Evolutionary conservation across 1,140 invertebrate species (phyloP).

Genomic region (Aphelinus certus): DNA sequence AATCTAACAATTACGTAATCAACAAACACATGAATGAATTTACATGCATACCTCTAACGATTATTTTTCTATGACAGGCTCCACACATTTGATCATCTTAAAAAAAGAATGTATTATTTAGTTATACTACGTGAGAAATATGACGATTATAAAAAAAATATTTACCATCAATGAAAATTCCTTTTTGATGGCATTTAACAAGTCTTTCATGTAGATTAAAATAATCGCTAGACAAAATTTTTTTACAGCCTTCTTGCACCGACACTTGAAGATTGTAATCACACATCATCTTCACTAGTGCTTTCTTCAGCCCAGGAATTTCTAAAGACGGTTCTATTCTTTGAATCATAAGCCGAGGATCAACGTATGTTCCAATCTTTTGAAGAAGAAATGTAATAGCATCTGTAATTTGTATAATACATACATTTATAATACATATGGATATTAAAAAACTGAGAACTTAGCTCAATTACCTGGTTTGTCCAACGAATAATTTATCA

Average conservation of each 20-base stretch:
- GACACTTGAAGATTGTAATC: conserved; percentile 95
- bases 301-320: conserved; percentile 90
- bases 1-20: neutral
- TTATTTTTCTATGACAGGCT: conserved; percentile 78
- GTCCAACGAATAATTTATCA: conserved; percentile 89
- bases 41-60: conserved; percentile 70
- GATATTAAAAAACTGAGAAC: neutral
- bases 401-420: conserved; percentile 62
- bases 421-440: neutral
- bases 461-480: conserved; percentile 75
- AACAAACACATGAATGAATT: neutral
- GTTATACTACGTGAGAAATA: conserved; percentile 23
- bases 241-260: conserved; percentile 87
- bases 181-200: conserved; percentile 79
- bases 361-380: conserved; percentile 88
- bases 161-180: conserved; percentile 75
- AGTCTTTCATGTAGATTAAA: conserved; percentile 88
- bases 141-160: neutral
- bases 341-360: conserved; percentile 87
- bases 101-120: conserved; percentile 52
- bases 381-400: conserved; percentile 82
- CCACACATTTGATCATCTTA: conserved; percentile 79
- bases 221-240: conserved; percentile 88
- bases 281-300: conserved; percentile 93
- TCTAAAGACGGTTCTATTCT: conserved; percentile 84